Conservation (phyloP, 2,797 vertebrate species). For the Todus mexicanus region DNA sequence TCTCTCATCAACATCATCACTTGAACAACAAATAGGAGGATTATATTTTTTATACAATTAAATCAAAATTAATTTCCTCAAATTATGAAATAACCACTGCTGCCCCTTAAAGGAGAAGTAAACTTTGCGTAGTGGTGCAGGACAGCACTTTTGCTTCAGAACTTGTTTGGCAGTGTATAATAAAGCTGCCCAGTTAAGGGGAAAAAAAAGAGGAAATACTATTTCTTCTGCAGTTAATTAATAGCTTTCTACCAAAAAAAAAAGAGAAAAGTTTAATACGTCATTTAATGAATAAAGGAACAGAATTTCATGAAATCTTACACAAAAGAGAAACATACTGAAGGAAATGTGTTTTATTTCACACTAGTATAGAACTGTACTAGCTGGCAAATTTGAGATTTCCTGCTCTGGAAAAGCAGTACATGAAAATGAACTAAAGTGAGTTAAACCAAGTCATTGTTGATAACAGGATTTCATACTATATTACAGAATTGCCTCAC, state of each 20-base stretch:
- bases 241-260: not conserved
- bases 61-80: not conserved
- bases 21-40: not conserved
- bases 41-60: not conserved
- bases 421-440: not conserved
- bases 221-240: not conserved
- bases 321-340: not conserved
- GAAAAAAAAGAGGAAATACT: not conserved
- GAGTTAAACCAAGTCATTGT: not conserved
- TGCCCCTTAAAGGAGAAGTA: not conserved
- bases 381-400: not conserved
- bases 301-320: not conserved
- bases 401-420: not conserved
- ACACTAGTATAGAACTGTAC: not conserved
- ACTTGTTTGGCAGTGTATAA: not conserved
- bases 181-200: not conserved
- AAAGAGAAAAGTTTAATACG: not conserved
- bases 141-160: not conserved
- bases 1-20: not conserved
- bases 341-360: not conserved
- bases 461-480: slow-evolving; percentile 12
- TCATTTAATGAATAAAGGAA: not conserved
- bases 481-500: slow-evolving; percentile 2
- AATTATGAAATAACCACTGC: not conserved
- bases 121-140: not conserved